phyloP scores from a whole-genome alignment of 2,888 invertebrate genomes.

The Lingula anatina region DNA sequence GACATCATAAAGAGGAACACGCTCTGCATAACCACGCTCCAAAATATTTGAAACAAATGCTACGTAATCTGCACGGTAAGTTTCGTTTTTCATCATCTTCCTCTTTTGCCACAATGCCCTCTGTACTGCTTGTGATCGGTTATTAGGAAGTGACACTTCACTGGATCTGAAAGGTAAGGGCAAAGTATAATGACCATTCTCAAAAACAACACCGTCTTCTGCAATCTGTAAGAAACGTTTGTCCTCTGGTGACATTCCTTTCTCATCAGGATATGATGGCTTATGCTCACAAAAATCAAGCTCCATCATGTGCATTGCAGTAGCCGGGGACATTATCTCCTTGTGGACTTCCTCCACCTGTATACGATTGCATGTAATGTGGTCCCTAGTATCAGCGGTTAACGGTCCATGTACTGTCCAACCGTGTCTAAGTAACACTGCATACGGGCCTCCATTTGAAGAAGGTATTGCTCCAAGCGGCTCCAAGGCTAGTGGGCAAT shows the following conservation, averaged over 20 bases:
- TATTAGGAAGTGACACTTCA: slow-evolving; percentile 3
- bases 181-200: slow-evolving; percentile 6
- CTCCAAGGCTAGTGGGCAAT: neutral
- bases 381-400: neutral
- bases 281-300: neutral
- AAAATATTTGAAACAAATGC: slow-evolving; percentile 5
- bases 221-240: neutral
- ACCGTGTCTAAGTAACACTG: neutral
- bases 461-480: neutral
- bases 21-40: slow-evolving; percentile 5
- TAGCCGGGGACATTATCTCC: neutral
- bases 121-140: slow-evolving; percentile 1
- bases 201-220: neutral
- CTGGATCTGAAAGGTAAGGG: slow-evolving; percentile 6
- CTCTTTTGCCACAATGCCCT: slow-evolving; percentile 1
- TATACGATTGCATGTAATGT: neutral
- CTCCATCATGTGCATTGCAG: neutral
- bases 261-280: neutral
- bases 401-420: neutral
- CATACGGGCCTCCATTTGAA: neutral
- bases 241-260: slow-evolving; percentile 1
- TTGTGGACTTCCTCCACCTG: neutral
- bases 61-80: slow-evolving; percentile 2
- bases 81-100: slow-evolving; percentile 1
- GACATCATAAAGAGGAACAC: neutral